phyloP scores from a whole-genome alignment of 2,113 vertebrate species.

The Brachionichthys hirsutus region DNA sequence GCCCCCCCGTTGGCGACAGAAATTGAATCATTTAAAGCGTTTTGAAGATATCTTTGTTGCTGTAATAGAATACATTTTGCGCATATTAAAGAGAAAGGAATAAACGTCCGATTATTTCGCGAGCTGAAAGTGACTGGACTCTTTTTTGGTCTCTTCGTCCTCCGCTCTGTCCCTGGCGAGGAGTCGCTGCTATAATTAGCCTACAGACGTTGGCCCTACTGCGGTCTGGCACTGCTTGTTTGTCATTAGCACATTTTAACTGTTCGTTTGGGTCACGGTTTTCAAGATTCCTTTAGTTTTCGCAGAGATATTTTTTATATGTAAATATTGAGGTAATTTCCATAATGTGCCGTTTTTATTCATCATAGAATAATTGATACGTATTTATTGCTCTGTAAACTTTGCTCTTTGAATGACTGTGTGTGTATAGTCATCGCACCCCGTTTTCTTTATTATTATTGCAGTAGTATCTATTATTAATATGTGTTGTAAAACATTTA shows the following conservation, averaged over 20 bases:
- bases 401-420: slow-evolving; percentile 68
- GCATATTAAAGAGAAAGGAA: slow-evolving; percentile 30
- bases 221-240: slow-evolving; percentile 63
- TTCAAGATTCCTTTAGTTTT: slow-evolving; percentile 73
- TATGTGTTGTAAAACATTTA: slow-evolving; percentile 70
- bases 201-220: slow-evolving; percentile 56
- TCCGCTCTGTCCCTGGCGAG: slow-evolving; percentile 23
- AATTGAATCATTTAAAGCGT: slow-evolving; percentile 72
- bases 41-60: slow-evolving; percentile 65
- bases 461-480: slow-evolving; percentile 75
- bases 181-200: slow-evolving; percentile 66
- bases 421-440: slow-evolving; percentile 65
- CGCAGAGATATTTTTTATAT: slow-evolving; percentile 66
- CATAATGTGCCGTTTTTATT: slow-evolving; percentile 75
- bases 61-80: slow-evolving; percentile 65
- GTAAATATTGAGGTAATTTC: slow-evolving; percentile 76
- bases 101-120: slow-evolving; percentile 47
- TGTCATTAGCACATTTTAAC: slow-evolving; percentile 72
- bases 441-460: slow-evolving; percentile 69
- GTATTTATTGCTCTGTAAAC: slow-evolving; percentile 72
- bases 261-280: slow-evolving; percentile 75
- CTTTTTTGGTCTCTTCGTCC: slow-evolving; percentile 2
- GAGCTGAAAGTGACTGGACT: slow-evolving; percentile 43
- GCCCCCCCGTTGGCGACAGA: slow-evolving; percentile 33
- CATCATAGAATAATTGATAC: slow-evolving; percentile 70